phyloP scores from a whole-genome alignment of 2,888 invertebrate genomes.

The Nephrotoma appendiculata region DNA sequence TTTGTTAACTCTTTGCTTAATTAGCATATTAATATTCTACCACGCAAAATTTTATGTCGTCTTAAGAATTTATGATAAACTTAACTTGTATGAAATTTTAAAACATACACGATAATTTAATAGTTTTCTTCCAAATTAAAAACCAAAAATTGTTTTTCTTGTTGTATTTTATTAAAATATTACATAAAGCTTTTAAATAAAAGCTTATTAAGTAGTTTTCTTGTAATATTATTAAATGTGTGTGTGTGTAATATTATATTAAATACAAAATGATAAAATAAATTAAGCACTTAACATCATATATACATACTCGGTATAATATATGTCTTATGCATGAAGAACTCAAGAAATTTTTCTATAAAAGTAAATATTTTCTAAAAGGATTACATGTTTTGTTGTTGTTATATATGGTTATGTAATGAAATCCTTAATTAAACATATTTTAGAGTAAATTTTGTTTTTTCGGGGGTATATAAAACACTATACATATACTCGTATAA shows the following conservation, averaged over 20 bases:
- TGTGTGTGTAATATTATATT: not conserved
- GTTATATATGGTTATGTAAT: not conserved
- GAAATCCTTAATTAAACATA: not conserved
- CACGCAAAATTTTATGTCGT: too few species aligned
- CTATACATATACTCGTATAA: not conserved
- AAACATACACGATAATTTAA: too few species aligned
- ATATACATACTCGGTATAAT: not conserved
- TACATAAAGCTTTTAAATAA: not conserved
- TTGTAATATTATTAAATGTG: not conserved
- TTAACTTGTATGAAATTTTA: too few species aligned
- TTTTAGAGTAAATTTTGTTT: not conserved
- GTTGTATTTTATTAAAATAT: not conserved
- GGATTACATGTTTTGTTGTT: not conserved
- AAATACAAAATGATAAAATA: not conserved
- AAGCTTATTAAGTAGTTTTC: not conserved
- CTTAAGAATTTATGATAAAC: too few species aligned
- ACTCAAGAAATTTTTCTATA: not conserved
- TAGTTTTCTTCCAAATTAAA: too few species aligned
- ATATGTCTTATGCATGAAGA: not conserved
- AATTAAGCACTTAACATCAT: not conserved
- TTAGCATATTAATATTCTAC: too few species aligned
- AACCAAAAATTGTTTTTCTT: not conserved
- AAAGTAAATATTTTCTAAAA: not conserved
- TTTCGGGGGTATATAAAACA: not conserved
- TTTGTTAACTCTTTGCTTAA: too few species aligned